phyloP scores from a whole-genome alignment of 2,113 vertebrate genomes.

The Acanthochromis polyacanthus region DNA sequence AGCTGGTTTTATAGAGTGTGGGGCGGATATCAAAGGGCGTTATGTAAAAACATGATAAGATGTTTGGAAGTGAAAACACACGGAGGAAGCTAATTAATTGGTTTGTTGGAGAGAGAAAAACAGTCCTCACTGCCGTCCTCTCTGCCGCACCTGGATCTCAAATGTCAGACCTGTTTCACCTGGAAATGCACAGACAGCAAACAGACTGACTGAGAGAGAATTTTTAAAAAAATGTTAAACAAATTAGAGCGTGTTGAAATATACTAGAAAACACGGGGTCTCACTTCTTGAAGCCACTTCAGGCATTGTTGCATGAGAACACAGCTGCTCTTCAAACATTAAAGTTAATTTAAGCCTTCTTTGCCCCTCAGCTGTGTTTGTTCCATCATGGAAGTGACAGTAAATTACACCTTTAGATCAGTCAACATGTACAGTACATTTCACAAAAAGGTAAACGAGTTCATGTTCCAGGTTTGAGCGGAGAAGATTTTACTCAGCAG shows the following conservation, averaged over 20 bases:
- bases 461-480: neutral
- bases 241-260: no score
- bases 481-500: neutral
- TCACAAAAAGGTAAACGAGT: neutral
- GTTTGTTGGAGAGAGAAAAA: conserved; percentile 32
- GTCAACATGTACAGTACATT: neutral
- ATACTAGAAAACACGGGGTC: no score
- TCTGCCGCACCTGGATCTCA: conserved; percentile 63
- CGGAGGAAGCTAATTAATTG: conserved; percentile 56
- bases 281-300: no score
- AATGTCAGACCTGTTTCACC: conserved; percentile 64
- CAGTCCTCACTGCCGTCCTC: conserved; percentile 22
- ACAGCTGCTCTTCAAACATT: no score
- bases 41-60: conserved; percentile 33
- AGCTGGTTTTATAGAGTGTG: conserved; percentile 37
- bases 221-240: no score
- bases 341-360: no score
- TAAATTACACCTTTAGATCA: no score
- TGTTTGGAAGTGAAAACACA: conserved; percentile 44
- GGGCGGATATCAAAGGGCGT: conserved; percentile 52
- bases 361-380: no score
- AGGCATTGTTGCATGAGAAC: no score
- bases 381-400: no score
- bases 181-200: conserved; percentile 53
- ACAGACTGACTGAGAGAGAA: conserved; percentile 29